Evolutionary conservation across 2,888 invertebrate species (phyloP).

Genomic region (Troides helena): DNA sequence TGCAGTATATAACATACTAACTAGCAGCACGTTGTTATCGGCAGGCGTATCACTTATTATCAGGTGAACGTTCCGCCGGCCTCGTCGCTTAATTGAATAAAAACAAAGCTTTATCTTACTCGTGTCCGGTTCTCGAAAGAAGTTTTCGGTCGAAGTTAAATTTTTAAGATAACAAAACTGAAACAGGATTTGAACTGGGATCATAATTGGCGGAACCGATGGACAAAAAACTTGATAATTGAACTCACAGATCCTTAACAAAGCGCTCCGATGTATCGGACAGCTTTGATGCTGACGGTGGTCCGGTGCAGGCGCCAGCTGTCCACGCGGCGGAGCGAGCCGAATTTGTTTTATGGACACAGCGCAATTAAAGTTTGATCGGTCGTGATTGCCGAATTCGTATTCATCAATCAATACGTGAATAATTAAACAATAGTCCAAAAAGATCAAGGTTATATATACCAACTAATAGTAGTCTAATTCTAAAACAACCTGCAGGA

Average conservation of each 20-base stretch:
- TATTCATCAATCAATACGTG: conserved; percentile 24
- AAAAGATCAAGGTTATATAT: conserved; percentile 16
- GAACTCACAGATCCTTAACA: conserved; percentile 3
- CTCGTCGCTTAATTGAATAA: too few relatives aligned
- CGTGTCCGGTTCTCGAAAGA: not conserved
- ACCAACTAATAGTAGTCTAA: not conserved
- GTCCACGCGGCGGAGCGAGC: conserved; percentile 11
- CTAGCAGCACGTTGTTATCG: too few relatives aligned
- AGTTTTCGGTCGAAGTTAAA: not conserved
- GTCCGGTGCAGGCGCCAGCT: conserved; percentile 22
- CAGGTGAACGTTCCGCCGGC: too few relatives aligned
- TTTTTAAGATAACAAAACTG: not conserved
- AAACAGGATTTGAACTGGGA: conserved; percentile 7
- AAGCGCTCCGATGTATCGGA: conserved; percentile 12
- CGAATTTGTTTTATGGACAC: conserved; percentile 24
- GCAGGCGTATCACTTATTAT: too few relatives aligned
- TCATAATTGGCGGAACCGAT: conserved; percentile 17
- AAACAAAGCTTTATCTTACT: not conserved
- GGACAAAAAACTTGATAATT: conserved; percentile 8
- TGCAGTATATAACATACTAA: too few relatives aligned
- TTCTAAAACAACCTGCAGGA: not conserved
- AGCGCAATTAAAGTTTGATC: conserved; percentile 22
- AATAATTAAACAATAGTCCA: conserved; percentile 15
- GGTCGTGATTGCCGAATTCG: conserved; percentile 4
- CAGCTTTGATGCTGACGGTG: conserved; percentile 10